These are phyloP conservation scores for Altica lythri DNA, from an alignment of 2,888 invertebrate species.

Conservation along the genomic window DNA sequence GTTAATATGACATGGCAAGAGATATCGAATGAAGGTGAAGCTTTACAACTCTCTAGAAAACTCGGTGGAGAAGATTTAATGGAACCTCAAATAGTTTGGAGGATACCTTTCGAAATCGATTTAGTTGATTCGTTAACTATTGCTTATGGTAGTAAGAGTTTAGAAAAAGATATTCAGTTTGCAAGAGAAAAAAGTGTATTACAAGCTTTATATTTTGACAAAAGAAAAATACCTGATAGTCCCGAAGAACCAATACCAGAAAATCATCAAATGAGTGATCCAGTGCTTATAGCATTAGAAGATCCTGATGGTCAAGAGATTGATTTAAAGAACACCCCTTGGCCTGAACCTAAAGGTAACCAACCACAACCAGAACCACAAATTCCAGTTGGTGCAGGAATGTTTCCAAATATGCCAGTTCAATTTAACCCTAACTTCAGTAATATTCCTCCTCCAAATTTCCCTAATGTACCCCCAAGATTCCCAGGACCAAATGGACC, in stretches of 20 bases:
- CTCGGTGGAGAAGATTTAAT: conserved; percentile 77
- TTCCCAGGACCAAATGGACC: conserved; percentile 34
- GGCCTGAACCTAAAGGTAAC: conserved; percentile 83
- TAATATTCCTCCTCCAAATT: conserved; percentile 58
- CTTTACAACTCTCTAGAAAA: conserved; percentile 78
- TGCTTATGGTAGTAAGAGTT: conserved; percentile 77
- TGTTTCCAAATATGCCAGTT: conserved; percentile 60
- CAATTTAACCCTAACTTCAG: conserved; percentile 54
- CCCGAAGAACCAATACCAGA: conserved; percentile 87
- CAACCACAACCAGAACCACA: conserved; percentile 55
- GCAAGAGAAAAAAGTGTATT: conserved; percentile 84
- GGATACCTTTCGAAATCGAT: conserved; percentile 71
- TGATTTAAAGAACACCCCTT: conserved; percentile 76
- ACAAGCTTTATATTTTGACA: conserved; percentile 80
- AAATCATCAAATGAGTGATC: conserved; percentile 75
- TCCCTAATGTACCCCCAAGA: conserved; percentile 42
- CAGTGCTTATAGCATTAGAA: conserved; percentile 84
- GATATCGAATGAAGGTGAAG: conserved; percentile 81
- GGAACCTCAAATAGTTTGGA: conserved; percentile 83
- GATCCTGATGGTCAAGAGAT: conserved; percentile 86
- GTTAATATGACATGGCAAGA: conserved; percentile 94
- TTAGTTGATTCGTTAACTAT: conserved; percentile 66
- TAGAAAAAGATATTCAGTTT: conserved; percentile 85
- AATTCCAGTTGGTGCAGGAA: conserved; percentile 54
- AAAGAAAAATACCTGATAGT: conserved; percentile 83